Evolutionary conservation across 2,888 invertebrate species (phyloP).

Genomic region (Pyralis farinalis): DNA sequence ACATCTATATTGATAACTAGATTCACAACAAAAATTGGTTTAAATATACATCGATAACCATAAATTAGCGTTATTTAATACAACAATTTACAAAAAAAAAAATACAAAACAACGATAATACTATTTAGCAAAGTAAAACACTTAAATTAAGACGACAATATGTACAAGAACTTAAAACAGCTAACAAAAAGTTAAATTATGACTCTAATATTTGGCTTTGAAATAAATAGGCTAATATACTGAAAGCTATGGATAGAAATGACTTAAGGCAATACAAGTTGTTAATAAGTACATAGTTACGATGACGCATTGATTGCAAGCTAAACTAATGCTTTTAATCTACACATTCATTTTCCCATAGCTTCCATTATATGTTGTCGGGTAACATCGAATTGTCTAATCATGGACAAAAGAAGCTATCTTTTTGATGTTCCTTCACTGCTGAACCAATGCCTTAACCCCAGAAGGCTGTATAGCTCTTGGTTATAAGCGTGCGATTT

Average conservation of each 20-base stretch:
- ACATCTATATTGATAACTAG: slow-evolving; percentile 50
- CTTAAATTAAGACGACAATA: slow-evolving; percentile 57
- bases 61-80: slow-evolving; percentile 56
- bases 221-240: slow-evolving; percentile 78
- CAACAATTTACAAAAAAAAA: slow-evolving; percentile 69
- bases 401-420: slow-evolving; percentile 50
- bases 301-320: slow-evolving; percentile 10
- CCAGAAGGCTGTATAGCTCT: slow-evolving; percentile 69
- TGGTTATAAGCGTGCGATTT: slow-evolving; percentile 53
- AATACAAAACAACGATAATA: slow-evolving; percentile 75
- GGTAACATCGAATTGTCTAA: slow-evolving; percentile 76
- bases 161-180: slow-evolving; percentile 73
- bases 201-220: slow-evolving; percentile 81
- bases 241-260: slow-evolving; percentile 67
- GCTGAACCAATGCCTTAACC: slow-evolving; percentile 73
- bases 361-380: slow-evolving; percentile 77
- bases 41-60: slow-evolving; percentile 74
- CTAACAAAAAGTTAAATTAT: slow-evolving; percentile 74
- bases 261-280: slow-evolving; percentile 3
- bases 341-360: slow-evolving; percentile 50
- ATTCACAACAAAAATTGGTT: slow-evolving; percentile 58
- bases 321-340: slow-evolving; percentile 16
- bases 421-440: slow-evolving; percentile 70
- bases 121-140: slow-evolving; percentile 69
- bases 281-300: slow-evolving; percentile 3